A percentile compares a stretch with the other conserved stretches of the same genome.
These are phyloP conservation scores for Epinotia nisella DNA, from an alignment of 2,888 invertebrate genomes.

Conservation along the genomic window DNA sequence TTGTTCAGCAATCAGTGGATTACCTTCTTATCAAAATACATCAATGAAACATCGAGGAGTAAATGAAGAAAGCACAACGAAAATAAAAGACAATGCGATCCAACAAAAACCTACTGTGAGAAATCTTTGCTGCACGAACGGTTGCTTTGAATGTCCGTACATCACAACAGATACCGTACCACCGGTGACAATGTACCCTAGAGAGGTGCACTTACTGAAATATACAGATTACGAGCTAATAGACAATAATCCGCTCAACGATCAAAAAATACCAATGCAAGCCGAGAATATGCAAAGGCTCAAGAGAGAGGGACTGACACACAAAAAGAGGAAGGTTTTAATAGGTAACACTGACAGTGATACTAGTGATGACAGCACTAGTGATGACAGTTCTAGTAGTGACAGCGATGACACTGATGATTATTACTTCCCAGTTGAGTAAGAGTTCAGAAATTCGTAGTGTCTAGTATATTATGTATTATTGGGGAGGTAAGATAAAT, in stretches of 20 bases:
- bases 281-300: conserved; percentile 52
- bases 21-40: neutral
- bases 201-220: conserved; percentile 53
- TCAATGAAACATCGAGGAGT: neutral
- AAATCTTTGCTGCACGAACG: neutral
- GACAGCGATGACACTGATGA: conserved; percentile 36
- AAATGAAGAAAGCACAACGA: neutral
- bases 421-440: conserved; percentile 47
- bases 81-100: neutral
- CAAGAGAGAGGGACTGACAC: conserved; percentile 42
- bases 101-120: too few species aligned
- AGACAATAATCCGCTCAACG: conserved; percentile 64
- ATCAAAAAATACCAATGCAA: conserved; percentile 51
- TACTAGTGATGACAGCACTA: neutral
- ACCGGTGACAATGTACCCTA: conserved; percentile 5
- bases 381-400: neutral
- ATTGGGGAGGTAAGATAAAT: neutral
- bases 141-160: neutral
- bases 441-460: neutral
- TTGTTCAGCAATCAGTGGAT: neutral
- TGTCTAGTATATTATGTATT: neutral
- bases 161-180: neutral
- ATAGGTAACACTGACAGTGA: conserved; percentile 1
- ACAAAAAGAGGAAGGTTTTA: neutral
- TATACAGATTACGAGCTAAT: conserved; percentile 61